Conservation (phyloP, 1,140 invertebrate species). For the Drosophila sp. region DNA sequence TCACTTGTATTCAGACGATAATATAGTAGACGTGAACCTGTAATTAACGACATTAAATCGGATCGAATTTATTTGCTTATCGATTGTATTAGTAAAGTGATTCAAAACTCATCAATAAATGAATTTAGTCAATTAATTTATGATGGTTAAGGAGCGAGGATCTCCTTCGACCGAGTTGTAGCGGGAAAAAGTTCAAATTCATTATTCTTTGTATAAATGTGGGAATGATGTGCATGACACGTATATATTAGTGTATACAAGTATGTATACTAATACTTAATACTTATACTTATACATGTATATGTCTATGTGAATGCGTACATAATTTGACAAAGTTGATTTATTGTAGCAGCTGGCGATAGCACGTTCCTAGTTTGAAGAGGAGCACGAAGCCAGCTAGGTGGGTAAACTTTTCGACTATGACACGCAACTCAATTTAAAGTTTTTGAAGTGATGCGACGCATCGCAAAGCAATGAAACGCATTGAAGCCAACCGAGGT, state of each 20-base stretch:
- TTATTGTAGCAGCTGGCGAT: conserved; percentile 43
- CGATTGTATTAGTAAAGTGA: too few species aligned
- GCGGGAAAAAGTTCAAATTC: conserved; percentile 30
- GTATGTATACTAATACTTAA: not conserved
- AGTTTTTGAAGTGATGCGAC: conserved; percentile 54
- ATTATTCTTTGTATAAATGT: conserved; percentile 34
- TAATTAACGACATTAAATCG: too few species aligned
- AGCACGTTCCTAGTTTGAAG: conserved; percentile 33
- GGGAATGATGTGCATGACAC: conserved; percentile 14
- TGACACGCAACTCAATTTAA: conserved; percentile 78
- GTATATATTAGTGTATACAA: conserved; percentile 2
- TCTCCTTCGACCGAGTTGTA: not conserved
- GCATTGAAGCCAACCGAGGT: conserved; percentile 18
- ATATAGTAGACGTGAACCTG: too few species aligned
- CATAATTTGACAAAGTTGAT: conserved; percentile 48
- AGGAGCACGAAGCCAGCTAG: not conserved
- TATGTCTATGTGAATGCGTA: conserved; percentile 4
- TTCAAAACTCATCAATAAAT: too few species aligned
- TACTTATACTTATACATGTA: too few species aligned
- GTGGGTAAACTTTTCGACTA: conserved; percentile 67
- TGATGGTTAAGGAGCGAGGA: not conserved
- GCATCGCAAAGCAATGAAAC: conserved; percentile 4
- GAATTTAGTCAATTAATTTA: conserved; percentile 1
- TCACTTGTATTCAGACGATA: too few species aligned
- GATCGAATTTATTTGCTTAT: not conserved